Percentiles rank a stretch among this genome's conserved stretches.
phyloP scores from a whole-genome alignment of 1,140 invertebrate genomes.

The Ceratosolen solmsi region DNA sequence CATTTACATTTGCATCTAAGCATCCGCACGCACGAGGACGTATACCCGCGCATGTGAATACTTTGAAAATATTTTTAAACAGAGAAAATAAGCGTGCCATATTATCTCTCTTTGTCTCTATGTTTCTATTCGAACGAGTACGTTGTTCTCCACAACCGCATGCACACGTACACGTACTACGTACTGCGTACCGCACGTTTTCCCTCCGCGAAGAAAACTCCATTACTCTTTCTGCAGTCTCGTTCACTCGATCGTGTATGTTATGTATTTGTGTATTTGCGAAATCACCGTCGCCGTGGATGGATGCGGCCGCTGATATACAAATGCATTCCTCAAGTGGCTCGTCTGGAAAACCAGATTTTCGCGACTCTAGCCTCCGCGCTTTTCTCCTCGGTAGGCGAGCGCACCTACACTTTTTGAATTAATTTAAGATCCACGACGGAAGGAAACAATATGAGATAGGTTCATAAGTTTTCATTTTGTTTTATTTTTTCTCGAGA shows the following conservation, averaged over 20 bases:
- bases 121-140: background rate
- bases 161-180: background rate
- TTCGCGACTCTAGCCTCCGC: background rate
- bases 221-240: background rate
- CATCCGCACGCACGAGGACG: background rate
- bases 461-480: background rate
- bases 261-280: slow-evolving; percentile 34
- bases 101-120: background rate
- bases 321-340: slow-evolving; percentile 28
- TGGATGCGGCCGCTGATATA: background rate
- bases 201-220: background rate
- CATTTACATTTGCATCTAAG: background rate
- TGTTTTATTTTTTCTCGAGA: no score
- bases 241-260: background rate
- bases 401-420: background rate
- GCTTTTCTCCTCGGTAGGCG: background rate
- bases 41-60: background rate
- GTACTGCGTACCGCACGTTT: background rate
- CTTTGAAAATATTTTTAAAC: background rate
- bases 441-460: background rate
- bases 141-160: no score
- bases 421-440: background rate
- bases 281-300: background rate
- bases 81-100: background rate
- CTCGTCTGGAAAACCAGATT: background rate